Base-by-base conservation (phyloP, 2,113 vertebrate genomes). In the Forbesichthys agassizii region DNA sequence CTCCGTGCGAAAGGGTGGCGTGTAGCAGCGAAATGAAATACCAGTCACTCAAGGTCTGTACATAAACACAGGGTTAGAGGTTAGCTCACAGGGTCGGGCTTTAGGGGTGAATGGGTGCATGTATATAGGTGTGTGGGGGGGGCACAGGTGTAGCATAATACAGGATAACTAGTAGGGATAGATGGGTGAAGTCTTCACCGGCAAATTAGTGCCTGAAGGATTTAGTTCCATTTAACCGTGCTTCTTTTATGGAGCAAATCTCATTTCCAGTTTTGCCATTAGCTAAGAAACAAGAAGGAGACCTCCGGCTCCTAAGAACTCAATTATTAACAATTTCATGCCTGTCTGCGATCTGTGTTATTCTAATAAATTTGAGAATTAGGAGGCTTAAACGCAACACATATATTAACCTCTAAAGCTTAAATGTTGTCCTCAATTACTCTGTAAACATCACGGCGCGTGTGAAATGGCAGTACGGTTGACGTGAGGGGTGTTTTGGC, bases 271-370 rank as follows among this genome's bases (percentile, higher is more conserved):
- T 90, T 89, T 70, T 69, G 75, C 84, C 84, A 88, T 85, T 71
- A 85, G 88, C 80, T 71, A 73, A 36, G 66, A 71, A 47, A 64
- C 73, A 79, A 64, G 75, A 66, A 54, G 51, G 20, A 51, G 78
- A 73, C 84, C 80, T 72, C 61, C 71, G 84, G 83, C 84, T 74
- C 81, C 13, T 42, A 42, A 42, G 36, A 42, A 36, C 78, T 89
- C 87, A 90, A 91, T 91, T 92, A 90, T 89, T 90, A 88, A 90
- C 88, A 91, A 91, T 92, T 90, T 89, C 90, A 92, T 82, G 88
- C 82, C 81, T 90, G 90, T 86, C 86, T 80, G 77, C 87, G 85
- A 87, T 88, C 81, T 79, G 79, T 86, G 88, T 91, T 89, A 88
- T 89, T 89, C 81, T 87, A 90, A 86, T 91, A 88, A 87, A 89